Evolutionary conservation across 2,113 vertebrate genomes (phyloP), one percentile per base, ranked within the genome.

Genomic region (Agapornis roseicollis): DNA sequence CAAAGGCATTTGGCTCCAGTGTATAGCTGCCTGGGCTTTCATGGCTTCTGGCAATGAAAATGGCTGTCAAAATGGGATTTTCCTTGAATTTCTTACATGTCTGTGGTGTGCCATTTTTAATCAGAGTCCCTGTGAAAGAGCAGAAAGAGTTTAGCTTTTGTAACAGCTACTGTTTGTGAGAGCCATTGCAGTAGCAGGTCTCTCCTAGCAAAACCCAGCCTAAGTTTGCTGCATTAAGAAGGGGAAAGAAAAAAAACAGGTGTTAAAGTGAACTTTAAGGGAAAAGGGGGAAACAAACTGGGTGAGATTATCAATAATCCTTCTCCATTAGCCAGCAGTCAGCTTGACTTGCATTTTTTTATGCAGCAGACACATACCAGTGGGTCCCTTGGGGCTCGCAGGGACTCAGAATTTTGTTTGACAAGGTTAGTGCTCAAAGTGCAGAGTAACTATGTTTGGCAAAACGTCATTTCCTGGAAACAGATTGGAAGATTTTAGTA

Each of bases 311-410:
- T 41, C 1, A 2, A 10, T 19, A 19, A 23, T 49, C 44, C 22
- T 28, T 39, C 44, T 50, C 25, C 20, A 4, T 3, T 18, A 39
- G 66, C 28, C 72, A 18, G 3, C 1, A 2, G 3, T 7, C 9
- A n/a, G 61, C 85, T 66, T 50, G 31, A 19, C 18, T 6, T 17
- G 28, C 5, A 2, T 49, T 33, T 46, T 33, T 46, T 9, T 20
- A 7, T 12, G 7, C 35, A 14, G 0, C 25, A n/a, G 8, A 6
- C 24, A 2, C 1, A 0, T 27, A 1, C 41, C 14, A 47, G 16
- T 18, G 46, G 22, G 42, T 50, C 55, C 35, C 46, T 50, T 7
- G 3, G 49, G 60, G 56, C 73, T 77, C 65, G 74, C 24, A 39
- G 46, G 41, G 28, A 15, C 44, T 29, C 58, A 24, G 29, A 13